phyloP scores from a whole-genome alignment of 2,888 invertebrate genomes.

The Pimpla rufipes region DNA sequence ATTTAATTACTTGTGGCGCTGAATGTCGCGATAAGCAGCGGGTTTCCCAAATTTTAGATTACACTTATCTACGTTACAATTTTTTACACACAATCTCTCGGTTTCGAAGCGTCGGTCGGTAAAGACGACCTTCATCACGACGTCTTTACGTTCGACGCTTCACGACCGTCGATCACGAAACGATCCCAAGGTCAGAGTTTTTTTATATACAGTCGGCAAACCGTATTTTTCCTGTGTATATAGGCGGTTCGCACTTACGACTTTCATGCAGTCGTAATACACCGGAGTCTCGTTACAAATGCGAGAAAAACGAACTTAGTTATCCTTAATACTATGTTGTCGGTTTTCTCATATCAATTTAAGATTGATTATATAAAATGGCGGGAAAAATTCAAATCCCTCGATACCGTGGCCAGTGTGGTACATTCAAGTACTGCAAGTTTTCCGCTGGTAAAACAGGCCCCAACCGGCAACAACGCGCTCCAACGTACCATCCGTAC shows the following conservation, averaged over 20 bases:
- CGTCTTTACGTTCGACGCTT: not conserved
- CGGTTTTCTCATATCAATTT: not conserved
- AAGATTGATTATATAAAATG: not conserved
- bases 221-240: not conserved
- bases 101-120: not conserved
- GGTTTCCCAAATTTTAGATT: not conserved
- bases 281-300: not conserved
- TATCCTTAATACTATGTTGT: not conserved
- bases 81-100: not conserved
- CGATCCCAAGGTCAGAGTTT: not conserved
- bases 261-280: not conserved
- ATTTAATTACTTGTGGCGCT: not conserved
- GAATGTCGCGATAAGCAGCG: not conserved
- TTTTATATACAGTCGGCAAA: not conserved
- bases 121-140: no score
- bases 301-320: not conserved
- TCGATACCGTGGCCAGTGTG: not conserved
- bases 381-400: not conserved
- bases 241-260: not conserved
- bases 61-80: no score
- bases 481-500: not conserved
- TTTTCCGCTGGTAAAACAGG: not conserved
- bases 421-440: not conserved
- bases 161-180: constrained; percentile 5
- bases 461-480: no score